Base-by-base conservation (phyloP, 2,113 vertebrate species). In the Microcebus jonahi region DNA sequence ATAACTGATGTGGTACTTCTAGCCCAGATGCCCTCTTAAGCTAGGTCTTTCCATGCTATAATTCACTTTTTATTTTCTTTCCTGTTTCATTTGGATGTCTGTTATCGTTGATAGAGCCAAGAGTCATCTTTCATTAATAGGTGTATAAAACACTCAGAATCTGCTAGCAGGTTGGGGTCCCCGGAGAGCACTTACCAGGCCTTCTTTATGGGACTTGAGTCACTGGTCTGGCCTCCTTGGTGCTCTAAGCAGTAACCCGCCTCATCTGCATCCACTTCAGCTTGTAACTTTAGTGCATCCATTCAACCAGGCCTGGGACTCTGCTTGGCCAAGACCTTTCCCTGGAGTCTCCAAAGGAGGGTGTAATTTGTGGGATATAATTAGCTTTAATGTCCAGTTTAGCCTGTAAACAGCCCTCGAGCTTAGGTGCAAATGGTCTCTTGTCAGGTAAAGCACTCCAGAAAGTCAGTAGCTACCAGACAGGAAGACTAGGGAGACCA, bases 291-390 rank as follows among this genome's bases (percentile, higher is more conserved):
- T 21, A 61, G 59, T 7, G 5, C 31, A 5, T 36, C 55, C 8
- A 0, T 65, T 71, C 10, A 0, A 36, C 34, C 6, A 27, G 50
- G 53, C 53, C 48, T 0, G 1, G 48, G 20, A 55, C 59, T 27
- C 25, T 63, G 31, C 5, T 45, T n/a, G 34, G 34, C 14, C 42
- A 39, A 75, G 70, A 36, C 20, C 76, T 84, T 68, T 45, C 39
- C 57, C 50, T 83, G 36, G n/a, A 48, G 57, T 85, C 86, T 45
- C 45, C 55, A 25, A 45, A 57, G 59, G 31, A 86, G n/a, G 6
- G 18, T 82, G 1, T 45, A 45, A 61, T 59, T 61, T 67, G 15
- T 57, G 53, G 31, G 45, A 8, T 39, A 23, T n/a, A 18, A 48
- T 83, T 79, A 92, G 23, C 36, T 53, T 45, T 61, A 2, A 55